Evolutionary conservation across 2,113 vertebrate genomes (phyloP).

Genomic region (Sebastes schlegelii): DNA sequence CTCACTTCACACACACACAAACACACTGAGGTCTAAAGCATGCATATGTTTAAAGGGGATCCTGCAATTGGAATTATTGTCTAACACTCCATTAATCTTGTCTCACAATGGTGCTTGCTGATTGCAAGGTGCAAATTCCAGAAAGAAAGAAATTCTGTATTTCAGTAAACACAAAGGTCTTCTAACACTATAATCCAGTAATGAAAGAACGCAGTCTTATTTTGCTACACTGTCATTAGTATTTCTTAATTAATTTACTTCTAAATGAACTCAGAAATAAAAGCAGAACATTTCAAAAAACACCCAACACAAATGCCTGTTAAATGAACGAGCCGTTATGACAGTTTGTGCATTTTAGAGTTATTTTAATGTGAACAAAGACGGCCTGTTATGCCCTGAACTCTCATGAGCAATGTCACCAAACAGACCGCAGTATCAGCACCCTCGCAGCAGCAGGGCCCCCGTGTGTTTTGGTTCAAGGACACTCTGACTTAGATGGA

Average conservation of each 20-base stretch:
- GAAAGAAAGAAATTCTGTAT: too few species aligned
- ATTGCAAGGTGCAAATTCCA: too few species aligned
- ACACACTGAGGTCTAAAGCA: neutral
- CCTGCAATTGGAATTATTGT: neutral
- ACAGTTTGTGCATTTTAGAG: neutral
- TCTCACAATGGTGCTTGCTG: too few species aligned
- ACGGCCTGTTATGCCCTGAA: neutral
- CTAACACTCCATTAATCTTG: neutral
- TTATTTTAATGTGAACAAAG: neutral
- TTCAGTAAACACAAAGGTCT: too few species aligned
- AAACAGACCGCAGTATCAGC: constrained; percentile 2
- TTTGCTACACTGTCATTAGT: too few species aligned
- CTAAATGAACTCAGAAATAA: too few species aligned
- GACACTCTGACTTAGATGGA: constrained; percentile 42
- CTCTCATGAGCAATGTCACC: constrained; percentile 6
- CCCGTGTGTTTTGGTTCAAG: constrained; percentile 14
- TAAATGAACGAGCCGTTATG: neutral
- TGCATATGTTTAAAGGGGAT: neutral
- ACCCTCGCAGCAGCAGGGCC: neutral
- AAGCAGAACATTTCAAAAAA: neutral
- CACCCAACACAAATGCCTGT: neutral
- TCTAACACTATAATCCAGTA: too few species aligned
- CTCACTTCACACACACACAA: neutral
- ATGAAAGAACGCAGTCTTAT: too few species aligned
- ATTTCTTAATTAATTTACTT: too few species aligned